Evolutionary conservation across 2,888 invertebrate genomes (phyloP).

Genomic region (Eurytoma californica): DNA sequence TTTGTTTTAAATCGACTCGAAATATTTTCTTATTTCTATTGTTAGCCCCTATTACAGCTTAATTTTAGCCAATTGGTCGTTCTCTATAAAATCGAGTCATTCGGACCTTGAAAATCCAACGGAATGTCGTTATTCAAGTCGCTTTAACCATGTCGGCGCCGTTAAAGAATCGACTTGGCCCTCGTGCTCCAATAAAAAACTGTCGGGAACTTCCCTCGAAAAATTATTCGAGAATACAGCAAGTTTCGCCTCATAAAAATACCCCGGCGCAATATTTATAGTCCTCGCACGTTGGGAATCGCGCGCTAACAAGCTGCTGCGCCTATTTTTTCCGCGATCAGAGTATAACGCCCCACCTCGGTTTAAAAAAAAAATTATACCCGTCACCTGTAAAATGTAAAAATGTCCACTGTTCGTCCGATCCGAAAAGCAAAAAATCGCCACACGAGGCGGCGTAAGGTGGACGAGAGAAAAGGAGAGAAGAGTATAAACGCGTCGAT

Average conservation of each 20-base stretch:
- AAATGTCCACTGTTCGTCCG: not conserved
- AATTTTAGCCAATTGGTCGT: too few species aligned
- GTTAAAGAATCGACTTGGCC: too few species aligned
- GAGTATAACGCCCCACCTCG: not conserved
- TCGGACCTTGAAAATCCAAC: too few species aligned
- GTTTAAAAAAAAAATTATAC: not conserved
- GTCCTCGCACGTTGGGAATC: too few species aligned
- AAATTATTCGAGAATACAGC: constrained; percentile 40
- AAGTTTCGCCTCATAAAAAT: constrained; percentile 35
- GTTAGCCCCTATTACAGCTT: too few species aligned
- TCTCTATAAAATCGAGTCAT: too few species aligned
- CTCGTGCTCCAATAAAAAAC: too few species aligned
- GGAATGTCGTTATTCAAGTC: too few species aligned
- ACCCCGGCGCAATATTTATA: not conserved
- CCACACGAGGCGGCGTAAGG: not conserved
- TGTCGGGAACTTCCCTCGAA: not conserved
- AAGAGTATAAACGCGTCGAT: constrained; percentile 8
- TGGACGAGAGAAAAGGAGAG: not conserved
- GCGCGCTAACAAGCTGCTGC: too few species aligned
- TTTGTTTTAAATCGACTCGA: too few species aligned
- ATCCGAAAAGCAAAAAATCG: not conserved
- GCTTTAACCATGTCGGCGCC: too few species aligned
- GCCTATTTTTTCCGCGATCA: not conserved
- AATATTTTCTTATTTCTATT: too few species aligned
- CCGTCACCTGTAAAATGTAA: not conserved